These are phyloP conservation scores for Tolypeutes matacus DNA, from an alignment of 2,797 vertebrate genomes.

Conservation along the genomic window DNA sequence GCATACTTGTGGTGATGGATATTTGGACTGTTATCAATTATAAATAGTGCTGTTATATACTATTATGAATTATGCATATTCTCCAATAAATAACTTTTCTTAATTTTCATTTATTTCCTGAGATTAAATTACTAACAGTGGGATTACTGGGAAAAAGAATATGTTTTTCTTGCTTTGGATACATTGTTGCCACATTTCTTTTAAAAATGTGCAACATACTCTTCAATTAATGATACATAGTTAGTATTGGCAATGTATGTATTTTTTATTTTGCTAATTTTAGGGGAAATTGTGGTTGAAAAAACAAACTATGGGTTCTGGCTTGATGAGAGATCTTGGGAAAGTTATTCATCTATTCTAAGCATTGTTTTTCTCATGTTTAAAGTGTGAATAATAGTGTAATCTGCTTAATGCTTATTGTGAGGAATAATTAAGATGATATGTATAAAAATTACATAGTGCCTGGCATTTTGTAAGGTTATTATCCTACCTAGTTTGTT, in stretches of 20 bases:
- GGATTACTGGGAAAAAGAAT: not conserved
- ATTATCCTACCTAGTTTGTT: not conserved
- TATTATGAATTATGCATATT: not conserved
- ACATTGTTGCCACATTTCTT: conserved; percentile 7
- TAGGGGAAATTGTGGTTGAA: not conserved
- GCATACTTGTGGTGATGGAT: not conserved
- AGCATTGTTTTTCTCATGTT: not conserved
- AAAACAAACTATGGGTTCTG: not conserved
- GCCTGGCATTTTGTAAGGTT: not conserved
- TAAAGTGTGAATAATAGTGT: not conserved
- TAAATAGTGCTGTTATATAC: not conserved
- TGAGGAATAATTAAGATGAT: not conserved
- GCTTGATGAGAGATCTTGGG: not conserved
- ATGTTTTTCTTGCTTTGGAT: not conserved
- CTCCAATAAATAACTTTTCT: not conserved
- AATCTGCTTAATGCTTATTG: not conserved
- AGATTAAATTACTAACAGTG: not conserved
- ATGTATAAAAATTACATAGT: not conserved
- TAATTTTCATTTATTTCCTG: conserved; percentile 26
- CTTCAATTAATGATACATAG: not conserved
- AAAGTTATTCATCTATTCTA: not conserved
- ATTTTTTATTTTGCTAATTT: not conserved
- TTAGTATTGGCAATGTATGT: not conserved
- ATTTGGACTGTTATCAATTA: not conserved
- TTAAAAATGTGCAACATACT: not conserved